Conservation (phyloP, 2,113 vertebrate species). For the Polyodon spathula region DNA sequence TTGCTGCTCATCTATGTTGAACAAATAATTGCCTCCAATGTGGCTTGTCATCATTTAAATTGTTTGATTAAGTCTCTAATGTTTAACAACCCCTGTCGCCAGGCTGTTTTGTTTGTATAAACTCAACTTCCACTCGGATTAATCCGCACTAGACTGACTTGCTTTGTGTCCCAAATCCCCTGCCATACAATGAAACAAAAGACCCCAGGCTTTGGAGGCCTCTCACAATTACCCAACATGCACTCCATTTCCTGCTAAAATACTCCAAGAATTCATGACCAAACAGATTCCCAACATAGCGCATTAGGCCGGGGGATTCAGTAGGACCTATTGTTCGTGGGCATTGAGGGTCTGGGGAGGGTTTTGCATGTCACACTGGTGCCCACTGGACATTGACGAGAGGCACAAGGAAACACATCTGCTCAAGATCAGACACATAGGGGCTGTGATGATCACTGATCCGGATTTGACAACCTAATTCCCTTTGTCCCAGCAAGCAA, state of each 20-base stretch:
- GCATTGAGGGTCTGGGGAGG: slow-evolving; percentile 62
- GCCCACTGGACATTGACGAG: slow-evolving; percentile 67
- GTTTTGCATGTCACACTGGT: slow-evolving; percentile 77
- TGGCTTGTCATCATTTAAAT: slow-evolving; percentile 43
- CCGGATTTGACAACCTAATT: slow-evolving; percentile 24
- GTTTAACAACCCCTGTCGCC: slow-evolving; percentile 19
- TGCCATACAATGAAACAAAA: slow-evolving; percentile 75
- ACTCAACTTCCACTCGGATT: slow-evolving; percentile 74
- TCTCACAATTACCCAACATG: slow-evolving; percentile 51
- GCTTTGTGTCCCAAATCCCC: slow-evolving; percentile 78
- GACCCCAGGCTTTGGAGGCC: slow-evolving; percentile 53
- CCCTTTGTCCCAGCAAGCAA: slow-evolving; percentile 8
- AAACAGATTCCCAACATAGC: slow-evolving; percentile 73
- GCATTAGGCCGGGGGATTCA: slow-evolving; percentile 65
- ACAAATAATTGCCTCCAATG: slow-evolving; percentile 48
- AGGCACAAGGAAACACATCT: slow-evolving; percentile 50
- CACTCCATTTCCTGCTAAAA: slow-evolving; percentile 71
- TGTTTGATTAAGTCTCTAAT: slow-evolving; percentile 48
- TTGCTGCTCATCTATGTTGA: slow-evolving; percentile 43
- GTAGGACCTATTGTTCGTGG: slow-evolving; percentile 60
- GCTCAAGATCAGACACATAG: slow-evolving; percentile 50
- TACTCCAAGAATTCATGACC: slow-evolving; percentile 78
- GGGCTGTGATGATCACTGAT: slow-evolving; percentile 14
- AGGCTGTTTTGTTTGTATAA: slow-evolving; percentile 57
- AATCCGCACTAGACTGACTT: slow-evolving; percentile 76